Evolutionary conservation across 64 coral and sea anemone genomes (phyloP).

Genomic region (Montipora efflorescens): DNA sequence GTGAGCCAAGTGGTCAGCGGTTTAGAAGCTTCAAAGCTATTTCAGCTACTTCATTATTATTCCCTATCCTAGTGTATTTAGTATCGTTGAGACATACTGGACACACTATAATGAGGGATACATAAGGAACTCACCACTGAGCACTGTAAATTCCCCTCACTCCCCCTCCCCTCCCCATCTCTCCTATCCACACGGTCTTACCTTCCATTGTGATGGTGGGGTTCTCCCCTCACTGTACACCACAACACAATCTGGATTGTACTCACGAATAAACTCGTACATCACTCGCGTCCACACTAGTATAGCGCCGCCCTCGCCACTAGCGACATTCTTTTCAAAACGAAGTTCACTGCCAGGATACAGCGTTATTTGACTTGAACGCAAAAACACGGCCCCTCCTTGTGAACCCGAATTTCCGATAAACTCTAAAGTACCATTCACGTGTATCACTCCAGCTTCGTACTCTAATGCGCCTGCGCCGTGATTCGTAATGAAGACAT

Average conservation of each 20-base stretch:
- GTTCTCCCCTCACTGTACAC: constrained; percentile 38
- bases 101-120: too few relatives aligned
- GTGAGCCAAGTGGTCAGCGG: too few relatives aligned
- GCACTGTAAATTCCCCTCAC: too few relatives aligned
- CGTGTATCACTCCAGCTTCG: constrained; percentile 55
- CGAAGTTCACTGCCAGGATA: constrained; percentile 69
- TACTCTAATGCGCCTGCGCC: constrained; percentile 74
- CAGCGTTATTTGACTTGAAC: constrained; percentile 74
- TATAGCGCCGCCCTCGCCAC: constrained; percentile 68
- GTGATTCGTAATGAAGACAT: constrained; percentile 60
- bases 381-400: constrained; percentile 65
- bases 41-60: too few relatives aligned
- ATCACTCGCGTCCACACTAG: constrained; percentile 36
- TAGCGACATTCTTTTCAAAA: constrained; percentile 69
- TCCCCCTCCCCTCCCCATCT: too few relatives aligned
- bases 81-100: too few relatives aligned
- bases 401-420: constrained; percentile 59
- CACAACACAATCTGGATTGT: constrained; percentile 91
- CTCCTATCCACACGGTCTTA: neutral
- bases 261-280: constrained; percentile 73
- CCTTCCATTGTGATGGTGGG: constrained; percentile 88
- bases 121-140: too few relatives aligned
- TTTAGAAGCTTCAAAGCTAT: too few relatives aligned
- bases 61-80: too few relatives aligned
- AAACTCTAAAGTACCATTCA: constrained; percentile 70